phyloP scores from a whole-genome alignment of 2,113 vertebrate genomes.

The Vimba vimba region DNA sequence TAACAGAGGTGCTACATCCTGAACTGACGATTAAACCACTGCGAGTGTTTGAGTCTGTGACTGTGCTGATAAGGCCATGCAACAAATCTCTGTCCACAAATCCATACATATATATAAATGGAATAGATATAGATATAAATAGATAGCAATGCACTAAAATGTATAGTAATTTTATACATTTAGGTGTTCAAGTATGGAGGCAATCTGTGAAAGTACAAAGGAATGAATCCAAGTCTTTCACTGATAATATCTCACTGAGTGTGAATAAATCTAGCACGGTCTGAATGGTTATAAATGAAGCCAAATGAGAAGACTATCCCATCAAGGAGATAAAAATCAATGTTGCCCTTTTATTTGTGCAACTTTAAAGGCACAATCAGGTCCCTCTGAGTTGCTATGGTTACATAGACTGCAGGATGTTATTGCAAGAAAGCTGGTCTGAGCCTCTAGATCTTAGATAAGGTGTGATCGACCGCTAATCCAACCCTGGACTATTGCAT shows the following conservation, averaged over 20 bases:
- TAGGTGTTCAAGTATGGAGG: background rate
- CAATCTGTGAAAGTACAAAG: background rate
- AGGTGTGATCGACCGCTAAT: conserved; percentile 28
- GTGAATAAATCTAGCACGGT: background rate
- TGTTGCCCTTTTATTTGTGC: conserved; percentile 48
- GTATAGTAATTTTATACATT: background rate
- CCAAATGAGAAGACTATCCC: conserved; percentile 13
- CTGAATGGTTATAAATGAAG: conserved; percentile 15
- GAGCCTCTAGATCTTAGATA: conserved; percentile 39
- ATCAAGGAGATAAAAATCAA: conserved; percentile 39
- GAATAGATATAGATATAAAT: conserved; percentile 13
- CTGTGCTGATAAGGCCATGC: conserved; percentile 30
- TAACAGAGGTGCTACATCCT: conserved; percentile 52
- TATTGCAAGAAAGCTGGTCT: conserved; percentile 31
- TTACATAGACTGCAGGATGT: conserved; percentile 45
- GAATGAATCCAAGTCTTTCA: background rate
- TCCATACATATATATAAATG: conserved; percentile 15
- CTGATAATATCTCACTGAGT: background rate
- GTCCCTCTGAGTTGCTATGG: conserved; percentile 55
- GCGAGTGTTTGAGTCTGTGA: conserved; percentile 20
- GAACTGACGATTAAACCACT: conserved; percentile 51
- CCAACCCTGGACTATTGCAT: conserved; percentile 19
- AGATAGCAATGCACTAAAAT: background rate
- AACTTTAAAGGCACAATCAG: conserved; percentile 47
- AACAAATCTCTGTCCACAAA: conserved; percentile 43